phyloP scores from a whole-genome alignment of 2,888 invertebrate genomes.

The Drosophila anomelani region DNA sequence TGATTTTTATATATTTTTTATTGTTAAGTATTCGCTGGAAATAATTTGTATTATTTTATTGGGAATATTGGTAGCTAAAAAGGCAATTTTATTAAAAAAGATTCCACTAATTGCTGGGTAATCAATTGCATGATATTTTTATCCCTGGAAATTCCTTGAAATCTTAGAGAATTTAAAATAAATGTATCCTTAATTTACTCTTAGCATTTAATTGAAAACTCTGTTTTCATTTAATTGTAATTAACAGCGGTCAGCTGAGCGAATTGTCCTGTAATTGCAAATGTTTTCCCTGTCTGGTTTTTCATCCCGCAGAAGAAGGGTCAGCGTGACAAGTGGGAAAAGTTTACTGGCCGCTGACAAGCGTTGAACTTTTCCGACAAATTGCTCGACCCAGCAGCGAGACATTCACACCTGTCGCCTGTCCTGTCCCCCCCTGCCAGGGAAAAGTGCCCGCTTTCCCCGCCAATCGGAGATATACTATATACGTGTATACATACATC shows the following conservation, averaged over 20 bases:
- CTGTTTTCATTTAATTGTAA: neutral
- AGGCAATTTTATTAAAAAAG: neutral
- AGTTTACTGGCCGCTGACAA: constrained; percentile 37
- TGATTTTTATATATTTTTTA: neutral
- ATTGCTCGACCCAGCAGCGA: constrained; percentile 55
- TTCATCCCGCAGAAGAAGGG: constrained; percentile 7
- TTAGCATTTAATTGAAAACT: neutral
- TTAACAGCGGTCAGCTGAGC: neutral
- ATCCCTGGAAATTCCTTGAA: neutral
- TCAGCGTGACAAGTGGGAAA: constrained; percentile 40
- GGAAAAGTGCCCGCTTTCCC: neutral
- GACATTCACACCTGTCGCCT: constrained; percentile 63
- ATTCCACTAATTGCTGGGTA: neutral
- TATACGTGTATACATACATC: constrained; percentile 27
- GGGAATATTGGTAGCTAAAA: neutral
- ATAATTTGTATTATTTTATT: neutral
- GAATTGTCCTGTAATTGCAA: neutral
- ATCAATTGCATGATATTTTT: neutral
- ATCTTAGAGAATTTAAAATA: neutral
- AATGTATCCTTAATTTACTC: neutral
- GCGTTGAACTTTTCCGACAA: constrained; percentile 46
- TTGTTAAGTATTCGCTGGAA: neutral
- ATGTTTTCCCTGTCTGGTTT: neutral
- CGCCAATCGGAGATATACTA: neutral
- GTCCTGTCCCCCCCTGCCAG: neutral